Percentiles rank a stretch among this genome's conserved stretches.
Evolutionary conservation across 2,113 vertebrate genomes (phyloP).

Genomic region (Rhinolophus ferrumequinum): DNA sequence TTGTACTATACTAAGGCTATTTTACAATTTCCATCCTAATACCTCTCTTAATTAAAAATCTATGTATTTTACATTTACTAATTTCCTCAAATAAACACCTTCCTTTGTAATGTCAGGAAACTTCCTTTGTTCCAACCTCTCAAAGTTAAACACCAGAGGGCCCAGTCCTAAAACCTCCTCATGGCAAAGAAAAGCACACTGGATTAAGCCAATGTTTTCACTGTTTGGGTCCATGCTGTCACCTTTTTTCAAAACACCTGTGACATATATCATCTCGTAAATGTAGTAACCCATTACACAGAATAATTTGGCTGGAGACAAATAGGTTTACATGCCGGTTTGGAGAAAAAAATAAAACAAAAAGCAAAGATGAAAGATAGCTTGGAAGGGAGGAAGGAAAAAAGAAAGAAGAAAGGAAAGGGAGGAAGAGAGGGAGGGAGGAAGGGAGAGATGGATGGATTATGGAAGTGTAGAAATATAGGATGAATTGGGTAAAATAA

Average conservation of each 20-base stretch:
- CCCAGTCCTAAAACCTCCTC: neutral
- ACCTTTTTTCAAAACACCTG: neutral
- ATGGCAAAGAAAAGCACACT: neutral
- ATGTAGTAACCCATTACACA: neutral
- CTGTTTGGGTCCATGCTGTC: neutral
- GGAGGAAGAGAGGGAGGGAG: rapidly evolving
- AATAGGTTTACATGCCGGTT: neutral
- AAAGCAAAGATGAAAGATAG: neutral
- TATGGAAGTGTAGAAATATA: neutral
- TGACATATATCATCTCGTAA: neutral
- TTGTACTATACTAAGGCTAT: neutral
- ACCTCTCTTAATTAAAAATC: neutral
- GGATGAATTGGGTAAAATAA: neutral
- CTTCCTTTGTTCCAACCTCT: neutral
- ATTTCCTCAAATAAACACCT: neutral
- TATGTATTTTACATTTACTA: neutral
- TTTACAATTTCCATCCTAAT: neutral
- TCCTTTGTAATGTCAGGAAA: neutral
- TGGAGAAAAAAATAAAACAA: neutral
- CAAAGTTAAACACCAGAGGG: constrained; percentile 11
- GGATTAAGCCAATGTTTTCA: neutral
- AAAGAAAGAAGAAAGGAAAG: no score
- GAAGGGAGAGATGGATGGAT: neutral
- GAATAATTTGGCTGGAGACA: neutral
- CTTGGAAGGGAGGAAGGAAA: neutral